Evolutionary conservation across 1,140 invertebrate genomes (phyloP), one percentile per base, ranked within the genome.

Genomic region (Leptonema lineaticorne): DNA sequence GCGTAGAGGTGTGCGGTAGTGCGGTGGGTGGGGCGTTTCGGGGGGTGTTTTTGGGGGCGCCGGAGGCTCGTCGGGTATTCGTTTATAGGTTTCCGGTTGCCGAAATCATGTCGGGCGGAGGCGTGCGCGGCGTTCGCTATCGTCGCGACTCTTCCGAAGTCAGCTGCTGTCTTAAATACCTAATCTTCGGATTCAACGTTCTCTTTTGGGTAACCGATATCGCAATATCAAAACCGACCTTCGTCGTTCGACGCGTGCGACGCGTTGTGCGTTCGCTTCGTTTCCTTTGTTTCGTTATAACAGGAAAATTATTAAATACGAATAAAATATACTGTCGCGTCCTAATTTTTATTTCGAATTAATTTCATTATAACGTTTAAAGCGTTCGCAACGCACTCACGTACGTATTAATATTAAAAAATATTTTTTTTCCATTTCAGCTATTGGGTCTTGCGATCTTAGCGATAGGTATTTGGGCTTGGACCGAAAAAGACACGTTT

Each of bases 191-290:
- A 78, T 96, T 96, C 82, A 98, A 98, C 86, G 95, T 98, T 70
- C 84, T 97, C 74, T 97, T 98, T 85, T 98, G 95, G 94, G 93
- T 96, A 81, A n/a, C n/a, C n/a, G n/a, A n/a, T n/a, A n/a, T n/a
- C n/a, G n/a, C n/a, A n/a, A n/a, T n/a, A n/a, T n/a, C n/a, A n/a
- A n/a, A n/a, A n/a, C n/a, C n/a, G n/a, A n/a, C n/a, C n/a, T n/a
- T n/a, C n/a, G n/a, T n/a, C n/a, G n/a, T n/a, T n/a, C n/a, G n/a
- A n/a, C n/a, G n/a, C n/a, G n/a, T n/a, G n/a, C n/a, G n/a, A n/a
- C n/a, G n/a, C n/a, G n/a, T n/a, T n/a, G n/a, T n/a, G n/a, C n/a
- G n/a, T n/a, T n/a, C n/a, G n/a, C n/a, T n/a, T n/a, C n/a, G n/a
- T n/a, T n/a, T n/a, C n/a, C n/a, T n/a, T n/a, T n/a, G n/a, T n/a